Conservation (phyloP, 1,140 invertebrate genomes). For the Drosophila sproati region DNA sequence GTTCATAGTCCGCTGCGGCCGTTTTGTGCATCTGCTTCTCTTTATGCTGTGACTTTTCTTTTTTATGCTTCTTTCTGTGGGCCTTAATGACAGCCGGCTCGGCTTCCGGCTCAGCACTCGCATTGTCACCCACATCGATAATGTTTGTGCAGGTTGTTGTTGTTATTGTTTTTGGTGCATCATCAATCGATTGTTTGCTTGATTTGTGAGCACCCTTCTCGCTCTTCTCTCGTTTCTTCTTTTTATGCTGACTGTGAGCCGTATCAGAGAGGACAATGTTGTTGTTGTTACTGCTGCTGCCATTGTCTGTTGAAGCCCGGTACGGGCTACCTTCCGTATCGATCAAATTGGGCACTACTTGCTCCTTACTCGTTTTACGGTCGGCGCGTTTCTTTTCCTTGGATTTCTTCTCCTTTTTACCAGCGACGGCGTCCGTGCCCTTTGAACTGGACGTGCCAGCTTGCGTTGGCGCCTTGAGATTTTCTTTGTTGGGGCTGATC, state of each 20-base stretch:
- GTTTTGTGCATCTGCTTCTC: slow-evolving; percentile 49
- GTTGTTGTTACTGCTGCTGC: slow-evolving; percentile 31
- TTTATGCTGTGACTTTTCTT: slow-evolving; percentile 62
- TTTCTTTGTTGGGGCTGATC: slow-evolving; percentile 44
- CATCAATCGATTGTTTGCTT: slow-evolving; percentile 58
- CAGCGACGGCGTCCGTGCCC: slow-evolving; percentile 8
- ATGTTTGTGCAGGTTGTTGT: slow-evolving; percentile 27
- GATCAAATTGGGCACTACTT: slow-evolving; percentile 55
- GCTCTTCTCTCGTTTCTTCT: slow-evolving; percentile 85
- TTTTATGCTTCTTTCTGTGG: slow-evolving; percentile 83
- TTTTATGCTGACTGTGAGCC: slow-evolving; percentile 59
- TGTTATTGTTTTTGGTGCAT: not conserved
- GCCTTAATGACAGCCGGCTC: slow-evolving; percentile 34
- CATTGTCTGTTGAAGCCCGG: slow-evolving; percentile 26
- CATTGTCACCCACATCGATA: slow-evolving; percentile 29
- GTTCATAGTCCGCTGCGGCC: slow-evolving; percentile 87
- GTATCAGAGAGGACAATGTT: slow-evolving; percentile 14
- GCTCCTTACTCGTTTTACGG: slow-evolving; percentile 37
- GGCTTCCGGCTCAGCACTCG: not conserved
- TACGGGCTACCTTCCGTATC: slow-evolving; percentile 61
- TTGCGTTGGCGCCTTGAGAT: slow-evolving; percentile 52
- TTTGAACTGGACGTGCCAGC: not conserved
- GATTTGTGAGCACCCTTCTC: slow-evolving; percentile 63
- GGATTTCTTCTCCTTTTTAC: slow-evolving; percentile 62
- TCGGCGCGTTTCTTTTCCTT: slow-evolving; percentile 48